These are phyloP conservation scores for Drosophila gaucha DNA, from an alignment of 2,888 invertebrate genomes.

Conservation along the genomic window DNA sequence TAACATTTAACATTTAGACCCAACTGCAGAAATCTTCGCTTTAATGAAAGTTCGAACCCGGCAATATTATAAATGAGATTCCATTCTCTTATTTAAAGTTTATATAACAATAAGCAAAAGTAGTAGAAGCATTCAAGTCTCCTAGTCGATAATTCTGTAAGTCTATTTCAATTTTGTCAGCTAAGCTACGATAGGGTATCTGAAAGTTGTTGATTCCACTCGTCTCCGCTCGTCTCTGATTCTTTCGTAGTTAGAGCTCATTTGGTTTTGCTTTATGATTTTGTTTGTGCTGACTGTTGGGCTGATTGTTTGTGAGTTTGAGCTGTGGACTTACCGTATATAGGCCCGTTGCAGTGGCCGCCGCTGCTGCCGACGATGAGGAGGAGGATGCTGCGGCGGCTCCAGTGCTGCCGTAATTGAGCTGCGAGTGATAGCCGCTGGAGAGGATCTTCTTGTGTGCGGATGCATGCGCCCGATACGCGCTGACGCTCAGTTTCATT, in stretches of 20 bases:
- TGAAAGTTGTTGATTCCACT: neutral
- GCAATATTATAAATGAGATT: no score
- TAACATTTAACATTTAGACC: no score
- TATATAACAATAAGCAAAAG: no score
- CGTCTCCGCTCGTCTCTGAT: neutral
- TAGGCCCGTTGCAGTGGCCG: constrained; percentile 83
- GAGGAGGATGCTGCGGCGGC: constrained; percentile 87
- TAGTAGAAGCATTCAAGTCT: no score
- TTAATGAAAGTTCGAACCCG: no score
- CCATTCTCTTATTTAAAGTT: no score
- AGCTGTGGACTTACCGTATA: constrained; percentile 86
- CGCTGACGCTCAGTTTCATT: constrained; percentile 95
- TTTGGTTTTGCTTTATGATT: constrained; percentile 13
- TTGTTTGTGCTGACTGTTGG: constrained; percentile 16
- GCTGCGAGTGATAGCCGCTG: constrained; percentile 90
- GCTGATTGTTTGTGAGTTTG: no score
- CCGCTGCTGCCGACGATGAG: constrained; percentile 74
- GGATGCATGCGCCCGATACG: constrained; percentile 94
- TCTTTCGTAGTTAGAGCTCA: neutral
- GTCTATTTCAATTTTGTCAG: no score
- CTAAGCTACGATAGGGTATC: neutral
- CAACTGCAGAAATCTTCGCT: no score
- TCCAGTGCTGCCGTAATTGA: constrained; percentile 91
- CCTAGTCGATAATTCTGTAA: no score
- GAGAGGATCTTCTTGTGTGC: constrained; percentile 95